phyloP scores from a whole-genome alignment of 2,888 invertebrate genomes.

The Fabriciana adippe region DNA sequence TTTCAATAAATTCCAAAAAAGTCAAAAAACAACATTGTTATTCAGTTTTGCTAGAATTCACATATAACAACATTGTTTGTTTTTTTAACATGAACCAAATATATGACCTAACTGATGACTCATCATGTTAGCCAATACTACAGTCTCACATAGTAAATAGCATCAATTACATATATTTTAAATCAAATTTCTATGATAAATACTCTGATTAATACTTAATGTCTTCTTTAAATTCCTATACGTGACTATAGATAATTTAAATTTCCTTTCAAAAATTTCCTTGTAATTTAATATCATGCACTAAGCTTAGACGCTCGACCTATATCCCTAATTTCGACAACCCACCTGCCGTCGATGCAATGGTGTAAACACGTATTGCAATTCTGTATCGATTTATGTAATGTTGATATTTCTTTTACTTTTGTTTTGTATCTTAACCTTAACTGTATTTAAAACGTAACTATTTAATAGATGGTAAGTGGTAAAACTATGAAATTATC shows the following conservation, averaged over 20 bases:
- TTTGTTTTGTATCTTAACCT: conserved; percentile 3
- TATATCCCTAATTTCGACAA: conserved; percentile 60
- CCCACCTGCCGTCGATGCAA: conserved; percentile 47
- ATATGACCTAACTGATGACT: background rate
- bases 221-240: background rate
- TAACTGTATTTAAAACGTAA: background rate
- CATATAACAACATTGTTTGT: background rate
- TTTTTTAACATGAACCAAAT: background rate
- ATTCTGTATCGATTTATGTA: conserved; percentile 21
- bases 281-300: conserved; percentile 32
- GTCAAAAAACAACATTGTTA: background rate
- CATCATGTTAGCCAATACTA: background rate
- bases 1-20: background rate
- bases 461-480: background rate
- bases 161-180: background rate
- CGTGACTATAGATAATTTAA: conserved; percentile 19
- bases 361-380: conserved; percentile 35
- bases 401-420: conserved; percentile 6
- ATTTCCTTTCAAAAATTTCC: conserved; percentile 16
- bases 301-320: conserved; percentile 48
- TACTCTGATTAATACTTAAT: background rate
- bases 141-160: background rate
- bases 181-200: too few relatives aligned
- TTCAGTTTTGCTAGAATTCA: background rate
- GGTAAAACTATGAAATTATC: too few relatives aligned